Evolutionary conservation across 2,113 vertebrate genomes (phyloP).

Genomic region (Apaloderma vittatum): DNA sequence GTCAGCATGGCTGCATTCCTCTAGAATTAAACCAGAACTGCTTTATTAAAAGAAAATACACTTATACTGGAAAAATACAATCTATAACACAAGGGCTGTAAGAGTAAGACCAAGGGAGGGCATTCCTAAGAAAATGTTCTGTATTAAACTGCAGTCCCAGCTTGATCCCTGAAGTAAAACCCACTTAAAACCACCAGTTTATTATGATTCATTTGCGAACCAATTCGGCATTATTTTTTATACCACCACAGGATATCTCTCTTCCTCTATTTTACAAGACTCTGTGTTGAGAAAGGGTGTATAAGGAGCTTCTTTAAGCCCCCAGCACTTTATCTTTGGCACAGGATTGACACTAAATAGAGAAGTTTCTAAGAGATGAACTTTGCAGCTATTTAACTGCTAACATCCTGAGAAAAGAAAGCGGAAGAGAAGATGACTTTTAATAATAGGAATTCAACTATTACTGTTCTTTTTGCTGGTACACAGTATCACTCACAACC

Average conservation of each 20-base stretch:
- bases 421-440: neutral
- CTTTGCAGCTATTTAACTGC: conserved; percentile 34
- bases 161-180: neutral
- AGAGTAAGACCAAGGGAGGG: neutral
- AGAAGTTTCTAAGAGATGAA: conserved; percentile 37
- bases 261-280: neutral
- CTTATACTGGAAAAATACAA: neutral
- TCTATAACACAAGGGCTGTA: neutral
- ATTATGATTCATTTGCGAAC: neutral
- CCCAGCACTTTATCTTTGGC: neutral
- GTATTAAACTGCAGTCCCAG: neutral
- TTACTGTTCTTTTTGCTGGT: neutral
- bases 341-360: conserved; percentile 9
- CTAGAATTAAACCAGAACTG: neutral
- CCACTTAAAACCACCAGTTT: neutral
- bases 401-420: neutral
- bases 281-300: conserved; percentile 15
- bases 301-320: conserved; percentile 27
- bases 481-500: neutral
- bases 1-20: neutral
- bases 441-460: neutral
- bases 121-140: neutral
- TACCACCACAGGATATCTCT: neutral
- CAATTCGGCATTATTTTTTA: neutral
- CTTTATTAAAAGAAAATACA: neutral